These are phyloP conservation scores for Sylvia atricapilla DNA, from an alignment of 2,113 vertebrate species.

Conservation along the genomic window DNA sequence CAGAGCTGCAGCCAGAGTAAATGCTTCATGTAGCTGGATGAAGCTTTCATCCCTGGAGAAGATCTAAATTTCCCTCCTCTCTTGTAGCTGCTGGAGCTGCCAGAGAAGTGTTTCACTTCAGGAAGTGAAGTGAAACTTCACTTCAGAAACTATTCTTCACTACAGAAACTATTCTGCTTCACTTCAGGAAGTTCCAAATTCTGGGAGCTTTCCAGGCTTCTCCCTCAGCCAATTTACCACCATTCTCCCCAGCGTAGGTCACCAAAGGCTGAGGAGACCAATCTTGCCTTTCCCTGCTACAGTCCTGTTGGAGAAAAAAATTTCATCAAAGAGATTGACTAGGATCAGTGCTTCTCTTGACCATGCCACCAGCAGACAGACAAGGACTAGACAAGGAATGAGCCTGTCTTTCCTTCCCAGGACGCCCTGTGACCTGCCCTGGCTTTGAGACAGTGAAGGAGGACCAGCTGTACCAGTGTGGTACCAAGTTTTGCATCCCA, in stretches of 20 bases:
- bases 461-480: no score
- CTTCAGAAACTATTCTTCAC: no score
- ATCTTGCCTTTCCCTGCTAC: not conserved
- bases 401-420: not conserved
- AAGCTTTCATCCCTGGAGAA: not conserved
- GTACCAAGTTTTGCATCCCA: not conserved
- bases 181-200: not conserved
- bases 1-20: not conserved
- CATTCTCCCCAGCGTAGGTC: not conserved
- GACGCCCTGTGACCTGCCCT: accelerated
- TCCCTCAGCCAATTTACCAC: not conserved
- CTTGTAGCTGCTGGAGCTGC: not conserved
- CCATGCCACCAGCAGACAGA: not conserved
- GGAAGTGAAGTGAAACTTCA: no score
- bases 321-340: not conserved
- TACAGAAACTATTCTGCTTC: accelerated
- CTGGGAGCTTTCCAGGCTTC: not conserved
- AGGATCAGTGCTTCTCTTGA: not conserved
- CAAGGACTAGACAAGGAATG: accelerated
- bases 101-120: not conserved
- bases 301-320: not conserved
- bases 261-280: not conserved
- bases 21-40: accelerated
- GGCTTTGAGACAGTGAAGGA: not conserved
- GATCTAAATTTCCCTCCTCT: not conserved